These are phyloP conservation scores for Tipula lateralis DNA, from an alignment of 2,888 invertebrate genomes.

Conservation along the genomic window DNA sequence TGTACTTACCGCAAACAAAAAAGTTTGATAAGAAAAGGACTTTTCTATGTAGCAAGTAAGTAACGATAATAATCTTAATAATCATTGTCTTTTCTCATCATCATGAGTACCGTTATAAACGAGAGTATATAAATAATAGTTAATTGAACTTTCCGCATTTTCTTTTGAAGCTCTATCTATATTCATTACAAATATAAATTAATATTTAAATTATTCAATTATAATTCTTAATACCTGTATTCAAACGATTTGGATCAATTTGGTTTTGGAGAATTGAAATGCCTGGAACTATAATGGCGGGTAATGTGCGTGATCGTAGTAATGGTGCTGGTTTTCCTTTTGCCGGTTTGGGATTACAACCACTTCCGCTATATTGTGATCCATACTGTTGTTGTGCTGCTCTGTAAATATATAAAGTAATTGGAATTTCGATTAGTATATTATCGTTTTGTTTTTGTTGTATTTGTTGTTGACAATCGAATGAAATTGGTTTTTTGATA, in stretches of 20 bases:
- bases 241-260: constrained; percentile 62
- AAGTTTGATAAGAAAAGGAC: neutral
- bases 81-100: neutral
- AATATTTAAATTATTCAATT: neutral
- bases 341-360: constrained; percentile 40
- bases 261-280: constrained; percentile 77
- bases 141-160: neutral
- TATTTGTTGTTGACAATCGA: neutral
- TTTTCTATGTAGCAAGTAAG: neutral
- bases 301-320: constrained; percentile 76
- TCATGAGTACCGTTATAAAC: neutral
- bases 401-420: constrained; percentile 40
- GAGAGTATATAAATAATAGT: neutral
- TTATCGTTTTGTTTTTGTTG: neutral
- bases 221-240: constrained; percentile 52
- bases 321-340: constrained; percentile 63
- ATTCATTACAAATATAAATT: neutral
- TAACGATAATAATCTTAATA: neutral
- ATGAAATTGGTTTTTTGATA: neutral
- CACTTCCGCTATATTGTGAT: constrained; percentile 52
- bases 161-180: neutral
- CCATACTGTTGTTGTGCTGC: constrained; percentile 55
- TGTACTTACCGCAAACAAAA: neutral
- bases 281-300: constrained; percentile 82
- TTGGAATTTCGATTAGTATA: neutral